Base-by-base conservation (phyloP, 2,888 invertebrate species). In the Pterobdella sp. region DNA sequence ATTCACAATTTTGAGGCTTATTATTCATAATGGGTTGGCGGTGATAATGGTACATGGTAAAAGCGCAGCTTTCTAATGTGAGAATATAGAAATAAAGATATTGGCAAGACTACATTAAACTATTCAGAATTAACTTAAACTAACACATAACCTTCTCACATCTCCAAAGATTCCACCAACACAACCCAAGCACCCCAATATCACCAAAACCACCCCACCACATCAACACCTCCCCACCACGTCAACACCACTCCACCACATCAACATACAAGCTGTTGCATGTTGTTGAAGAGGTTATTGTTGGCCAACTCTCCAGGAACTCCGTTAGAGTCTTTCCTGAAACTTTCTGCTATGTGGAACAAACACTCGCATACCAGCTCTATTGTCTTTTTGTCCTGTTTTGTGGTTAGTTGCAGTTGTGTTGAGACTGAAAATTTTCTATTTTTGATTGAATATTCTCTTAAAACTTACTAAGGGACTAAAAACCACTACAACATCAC, bases 311-410 rank as follows among this genome's bases (percentile, higher is more conserved):
- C 94, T 82, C 93, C 92, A n/a, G 14, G 14, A 75, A 98, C 86
- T 76, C 92, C 89, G 32, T 90, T 88, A 26, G 94, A 90, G 82
- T 97, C 94, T 79, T 90, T 88, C 82, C 95, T 94, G 84, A 93
- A 94, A 83, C 94, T 94, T 82, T 98, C 97, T 66, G 97, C 94
- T 64, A 98, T 87, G 4, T 97, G 89, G 74, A 94, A 93, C 86
- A 97, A 96, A 31, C 96, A 94, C 77, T 94, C 88, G 81, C 97
- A 97, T n/a, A 96, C 94, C 81, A 93, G 93, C 82, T 98, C 98
- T 56, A 97, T 94, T 74, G 94, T 94, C 82, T 96, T 96, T 84
- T 97, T 97, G 85, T 98, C 98, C 85, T 94, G 90, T 82, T 78
- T 75, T 31, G 67, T 31, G 63, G 68, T 35, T 14, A 22, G 60